Evolutionary conservation across 2,797 vertebrate genomes (phyloP).

Genomic region (Anguilla anguilla): DNA sequence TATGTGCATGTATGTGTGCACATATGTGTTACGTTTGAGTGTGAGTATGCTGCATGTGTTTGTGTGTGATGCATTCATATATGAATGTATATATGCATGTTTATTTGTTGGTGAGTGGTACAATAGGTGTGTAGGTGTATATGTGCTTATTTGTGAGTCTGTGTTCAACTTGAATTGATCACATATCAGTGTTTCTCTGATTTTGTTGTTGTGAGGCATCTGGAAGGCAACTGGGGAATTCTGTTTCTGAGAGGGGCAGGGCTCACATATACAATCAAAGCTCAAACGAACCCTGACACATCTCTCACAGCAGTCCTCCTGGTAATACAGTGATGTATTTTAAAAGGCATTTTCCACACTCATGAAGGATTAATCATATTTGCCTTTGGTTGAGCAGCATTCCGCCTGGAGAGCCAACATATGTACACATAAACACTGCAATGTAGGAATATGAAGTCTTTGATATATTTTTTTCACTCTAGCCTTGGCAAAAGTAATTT

Average conservation of each 20-base stretch:
- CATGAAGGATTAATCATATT: slow-evolving; percentile 8
- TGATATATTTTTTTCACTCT: neutral
- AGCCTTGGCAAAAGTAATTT: neutral
- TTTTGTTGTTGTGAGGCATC: neutral
- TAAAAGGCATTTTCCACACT: neutral
- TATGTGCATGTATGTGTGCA: slow-evolving; percentile 33
- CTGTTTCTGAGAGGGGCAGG: neutral
- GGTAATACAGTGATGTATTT: slow-evolving; percentile 12
- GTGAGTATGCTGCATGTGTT: no score
- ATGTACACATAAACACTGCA: neutral
- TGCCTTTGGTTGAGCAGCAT: slow-evolving; percentile 1
- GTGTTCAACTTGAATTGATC: slow-evolving; percentile 3
- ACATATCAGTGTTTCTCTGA: neutral
- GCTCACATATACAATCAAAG: neutral
- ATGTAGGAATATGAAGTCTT: neutral
- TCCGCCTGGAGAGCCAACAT: neutral
- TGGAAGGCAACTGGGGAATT: neutral
- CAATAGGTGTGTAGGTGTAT: slow-evolving; percentile 21
- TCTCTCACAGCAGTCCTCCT: neutral
- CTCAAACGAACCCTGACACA: neutral
- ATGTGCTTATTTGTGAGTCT: neutral
- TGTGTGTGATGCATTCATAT: neutral
- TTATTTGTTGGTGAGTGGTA: neutral
- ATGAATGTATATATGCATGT: no score
- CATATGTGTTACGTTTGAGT: no score